Percentiles rank a stretch among this genome's conserved stretches.
Evolutionary conservation across 2,113 vertebrate species (phyloP).

Genomic region (human (Homo sapiens)): DNA sequence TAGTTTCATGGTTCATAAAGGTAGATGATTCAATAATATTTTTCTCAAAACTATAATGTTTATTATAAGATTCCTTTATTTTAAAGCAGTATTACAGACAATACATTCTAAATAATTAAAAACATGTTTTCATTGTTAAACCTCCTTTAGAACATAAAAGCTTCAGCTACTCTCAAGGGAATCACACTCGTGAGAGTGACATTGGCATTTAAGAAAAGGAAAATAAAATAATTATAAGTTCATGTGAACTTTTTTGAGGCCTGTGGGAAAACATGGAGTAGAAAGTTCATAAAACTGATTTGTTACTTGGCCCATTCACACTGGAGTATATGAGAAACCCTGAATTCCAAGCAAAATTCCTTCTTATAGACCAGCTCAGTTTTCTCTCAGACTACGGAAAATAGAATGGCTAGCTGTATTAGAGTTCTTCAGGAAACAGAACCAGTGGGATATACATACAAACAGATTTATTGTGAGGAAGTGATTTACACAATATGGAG

Average conservation of each 20-base stretch:
- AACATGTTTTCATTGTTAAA: neutral
- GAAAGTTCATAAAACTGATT: neutral
- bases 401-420: neutral
- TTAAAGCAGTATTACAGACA: neutral
- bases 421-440: neutral
- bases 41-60: neutral
- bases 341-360: neutral
- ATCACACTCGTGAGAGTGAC: neutral
- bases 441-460: neutral
- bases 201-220: neutral
- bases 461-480: neutral
- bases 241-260: neutral
- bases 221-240: neutral
- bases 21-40: neutral
- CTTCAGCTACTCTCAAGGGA: neutral
- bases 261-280: neutral
- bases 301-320: neutral
- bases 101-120: neutral
- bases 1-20: neutral
- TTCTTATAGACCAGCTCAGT: neutral
- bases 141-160: neutral
- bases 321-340: neutral
- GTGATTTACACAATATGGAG: neutral
- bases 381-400: conserved; percentile 1
- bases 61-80: neutral